Percentiles rank a stretch among this genome's conserved stretches.
Conservation (phyloP, 1,140 invertebrate genomes). For the Luehdorfia chinensis region DNA sequence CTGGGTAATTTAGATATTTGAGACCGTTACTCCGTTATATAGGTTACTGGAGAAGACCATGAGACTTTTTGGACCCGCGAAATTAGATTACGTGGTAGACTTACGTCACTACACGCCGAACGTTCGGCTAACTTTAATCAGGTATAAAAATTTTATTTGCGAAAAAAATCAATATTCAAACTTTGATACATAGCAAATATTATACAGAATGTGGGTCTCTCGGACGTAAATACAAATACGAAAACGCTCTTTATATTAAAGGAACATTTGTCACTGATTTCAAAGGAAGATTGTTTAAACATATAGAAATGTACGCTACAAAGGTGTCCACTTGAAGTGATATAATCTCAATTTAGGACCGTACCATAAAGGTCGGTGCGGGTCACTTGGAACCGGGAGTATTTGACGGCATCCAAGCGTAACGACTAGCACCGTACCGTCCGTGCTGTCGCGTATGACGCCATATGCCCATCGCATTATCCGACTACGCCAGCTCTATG, state of each 20-base stretch:
- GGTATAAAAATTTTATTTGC: too few relatives aligned
- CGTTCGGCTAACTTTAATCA: too few relatives aligned
- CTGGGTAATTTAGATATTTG: too few relatives aligned
- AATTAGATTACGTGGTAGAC: too few relatives aligned
- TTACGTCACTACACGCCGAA: too few relatives aligned
- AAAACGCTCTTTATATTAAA: conserved; percentile 15
- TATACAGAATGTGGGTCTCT: conserved; percentile 45
- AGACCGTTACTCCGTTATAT: too few relatives aligned
- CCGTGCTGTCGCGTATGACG: conserved; percentile 37
- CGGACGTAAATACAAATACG: conserved; percentile 16
- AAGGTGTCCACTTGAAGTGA: conserved; percentile 50
- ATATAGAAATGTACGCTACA: conserved; percentile 22
- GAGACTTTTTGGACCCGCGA: too few relatives aligned
- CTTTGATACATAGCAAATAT: background rate
- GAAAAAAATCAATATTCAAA: too few relatives aligned
- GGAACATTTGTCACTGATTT: conserved; percentile 18
- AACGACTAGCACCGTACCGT: conserved; percentile 30
- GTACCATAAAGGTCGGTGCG: conserved; percentile 51
- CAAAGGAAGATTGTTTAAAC: conserved; percentile 22
- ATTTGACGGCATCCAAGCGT: conserved; percentile 45
- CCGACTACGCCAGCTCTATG: conserved; percentile 27
- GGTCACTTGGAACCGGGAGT: conserved; percentile 43
- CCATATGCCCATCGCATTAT: conserved; percentile 73
- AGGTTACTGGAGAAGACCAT: too few relatives aligned
- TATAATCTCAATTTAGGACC: conserved; percentile 36